These are phyloP conservation scores for Physella acuta DNA, from an alignment of 1,140 invertebrate genomes.

Conservation along the genomic window DNA sequence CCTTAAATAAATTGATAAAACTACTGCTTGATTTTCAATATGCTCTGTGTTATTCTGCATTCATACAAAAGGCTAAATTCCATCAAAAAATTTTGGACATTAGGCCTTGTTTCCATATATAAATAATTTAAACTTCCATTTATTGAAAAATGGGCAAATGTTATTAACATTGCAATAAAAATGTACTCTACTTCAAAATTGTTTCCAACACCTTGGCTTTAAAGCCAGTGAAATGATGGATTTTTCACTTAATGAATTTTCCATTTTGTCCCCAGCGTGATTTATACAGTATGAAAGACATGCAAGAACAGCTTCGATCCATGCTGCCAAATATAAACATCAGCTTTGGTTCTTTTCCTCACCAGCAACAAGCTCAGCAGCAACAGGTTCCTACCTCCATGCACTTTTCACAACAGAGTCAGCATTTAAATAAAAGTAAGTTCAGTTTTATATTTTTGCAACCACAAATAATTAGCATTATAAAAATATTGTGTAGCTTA, in stretches of 20 bases:
- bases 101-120: no score
- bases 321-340: slow-evolving; percentile 63
- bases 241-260: no score
- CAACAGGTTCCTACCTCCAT: slow-evolving; percentile 16
- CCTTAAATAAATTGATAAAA: neutral
- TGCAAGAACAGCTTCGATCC: slow-evolving; percentile 61
- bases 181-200: no score
- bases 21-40: no score
- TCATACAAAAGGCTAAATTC: no score
- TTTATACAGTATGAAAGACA: slow-evolving; percentile 57
- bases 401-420: slow-evolving; percentile 20
- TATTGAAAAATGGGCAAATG: no score
- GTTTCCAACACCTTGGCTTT: no score
- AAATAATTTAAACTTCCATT: no score
- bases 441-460: neutral
- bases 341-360: slow-evolving; percentile 55
- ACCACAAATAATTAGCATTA: neutral
- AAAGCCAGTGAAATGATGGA: no score
- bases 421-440: slow-evolving; percentile 27
- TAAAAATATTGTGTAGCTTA: neutral
- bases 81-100: no score
- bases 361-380: slow-evolving; percentile 24
- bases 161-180: no score
- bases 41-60: no score
- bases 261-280: slow-evolving; percentile 41